These are phyloP conservation scores for Dromococcyx pavoninus DNA, from an alignment of 2,797 vertebrate genomes.

Conservation along the genomic window DNA sequence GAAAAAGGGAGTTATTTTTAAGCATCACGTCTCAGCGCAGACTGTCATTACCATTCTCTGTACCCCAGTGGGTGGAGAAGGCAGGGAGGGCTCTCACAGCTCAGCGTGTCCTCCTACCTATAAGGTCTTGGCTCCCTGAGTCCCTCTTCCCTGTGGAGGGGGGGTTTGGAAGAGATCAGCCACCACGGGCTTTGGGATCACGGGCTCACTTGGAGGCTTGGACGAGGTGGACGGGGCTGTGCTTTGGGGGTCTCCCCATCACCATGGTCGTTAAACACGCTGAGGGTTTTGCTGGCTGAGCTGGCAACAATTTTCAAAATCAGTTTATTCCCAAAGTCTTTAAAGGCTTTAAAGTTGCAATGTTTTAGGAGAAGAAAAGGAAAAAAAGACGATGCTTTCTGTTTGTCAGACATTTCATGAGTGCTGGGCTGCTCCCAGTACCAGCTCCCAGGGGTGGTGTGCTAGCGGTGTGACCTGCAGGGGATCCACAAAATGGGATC, in stretches of 20 bases:
- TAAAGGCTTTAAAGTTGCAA: neutral
- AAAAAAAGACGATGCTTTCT: neutral
- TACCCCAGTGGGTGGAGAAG: neutral
- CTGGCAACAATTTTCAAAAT: neutral
- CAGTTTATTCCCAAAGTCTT: neutral
- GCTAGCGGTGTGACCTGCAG: neutral
- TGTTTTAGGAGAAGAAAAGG: neutral
- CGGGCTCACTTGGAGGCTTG: neutral
- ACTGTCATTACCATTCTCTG: neutral
- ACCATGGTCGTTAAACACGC: neutral
- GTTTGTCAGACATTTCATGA: neutral
- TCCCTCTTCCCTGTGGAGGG: neutral
- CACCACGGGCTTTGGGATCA: accelerated
- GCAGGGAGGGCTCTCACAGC: neutral
- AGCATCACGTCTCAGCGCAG: neutral
- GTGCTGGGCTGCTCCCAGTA: neutral
- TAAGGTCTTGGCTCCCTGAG: neutral
- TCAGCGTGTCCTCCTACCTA: accelerated
- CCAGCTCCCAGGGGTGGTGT: accelerated
- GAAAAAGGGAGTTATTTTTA: conserved; percentile 50
- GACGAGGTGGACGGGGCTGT: neutral
- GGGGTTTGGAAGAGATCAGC: neutral
- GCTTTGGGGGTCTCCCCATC: neutral
- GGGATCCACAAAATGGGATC: neutral
- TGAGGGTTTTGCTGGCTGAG: neutral